These are phyloP conservation scores for Neomicropteryx cornuta DNA, from an alignment of 1,140 invertebrate species.

Conservation along the genomic window DNA sequence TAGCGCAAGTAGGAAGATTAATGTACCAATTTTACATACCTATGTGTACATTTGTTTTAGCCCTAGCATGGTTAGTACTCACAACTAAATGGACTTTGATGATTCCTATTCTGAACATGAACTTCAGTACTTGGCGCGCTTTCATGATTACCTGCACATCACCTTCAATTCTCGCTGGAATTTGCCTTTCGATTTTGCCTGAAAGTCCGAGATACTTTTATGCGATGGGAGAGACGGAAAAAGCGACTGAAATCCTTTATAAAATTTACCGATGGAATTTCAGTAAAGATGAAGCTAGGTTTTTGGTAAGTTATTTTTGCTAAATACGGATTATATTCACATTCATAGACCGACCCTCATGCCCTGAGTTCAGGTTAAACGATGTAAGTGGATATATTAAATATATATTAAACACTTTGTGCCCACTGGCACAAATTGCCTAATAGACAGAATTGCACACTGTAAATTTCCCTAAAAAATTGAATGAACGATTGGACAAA, in stretches of 20 bases:
- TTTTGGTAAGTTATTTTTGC: slow-evolving; percentile 19
- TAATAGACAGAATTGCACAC: too few relatives aligned
- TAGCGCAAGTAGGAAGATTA: too few relatives aligned
- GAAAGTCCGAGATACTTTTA: slow-evolving; percentile 70
- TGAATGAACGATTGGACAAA: too few relatives aligned
- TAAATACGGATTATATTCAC: too few relatives aligned
- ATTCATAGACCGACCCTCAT: too few relatives aligned
- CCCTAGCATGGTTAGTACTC: slow-evolving; percentile 51
- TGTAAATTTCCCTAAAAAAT: too few relatives aligned
- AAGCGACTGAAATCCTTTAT: slow-evolving; percentile 46
- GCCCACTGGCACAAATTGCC: too few relatives aligned
- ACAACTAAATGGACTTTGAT: slow-evolving; percentile 38
- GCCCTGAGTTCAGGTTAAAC: too few relatives aligned
- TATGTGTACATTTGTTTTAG: slow-evolving; percentile 22
- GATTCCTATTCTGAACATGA: slow-evolving; percentile 22
- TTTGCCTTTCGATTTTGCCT: slow-evolving; percentile 43
- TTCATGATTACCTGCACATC: slow-evolving; percentile 45
- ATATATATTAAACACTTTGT: too few relatives aligned
- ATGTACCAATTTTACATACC: too few relatives aligned
- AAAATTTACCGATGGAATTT: slow-evolving; percentile 43
- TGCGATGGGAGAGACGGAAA: slow-evolving; percentile 42
- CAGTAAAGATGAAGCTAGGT: slow-evolving; percentile 13
- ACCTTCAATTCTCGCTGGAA: slow-evolving; percentile 38
- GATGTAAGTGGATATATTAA: too few relatives aligned
- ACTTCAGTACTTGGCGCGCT: slow-evolving; percentile 49